Conservation (phyloP, 2,888 invertebrate species). For the Phengaris arion region DNA sequence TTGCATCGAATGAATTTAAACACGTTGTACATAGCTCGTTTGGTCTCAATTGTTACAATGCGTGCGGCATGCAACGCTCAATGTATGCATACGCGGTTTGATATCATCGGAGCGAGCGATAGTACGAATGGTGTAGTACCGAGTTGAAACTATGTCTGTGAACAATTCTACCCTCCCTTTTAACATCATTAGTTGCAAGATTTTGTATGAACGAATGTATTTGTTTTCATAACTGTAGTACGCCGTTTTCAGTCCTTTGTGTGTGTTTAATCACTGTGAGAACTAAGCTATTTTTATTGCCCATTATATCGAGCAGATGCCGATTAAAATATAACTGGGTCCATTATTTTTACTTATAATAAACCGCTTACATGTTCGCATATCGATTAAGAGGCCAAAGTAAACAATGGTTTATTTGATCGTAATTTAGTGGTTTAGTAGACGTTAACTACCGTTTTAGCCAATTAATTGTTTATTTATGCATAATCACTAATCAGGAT, state of each 20-base stretch:
- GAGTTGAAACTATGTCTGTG: conserved; percentile 66
- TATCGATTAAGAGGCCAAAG: not conserved
- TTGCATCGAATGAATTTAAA: not conserved
- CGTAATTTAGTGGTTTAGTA: not conserved
- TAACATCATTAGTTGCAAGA: conserved; percentile 76
- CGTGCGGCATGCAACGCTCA: not conserved
- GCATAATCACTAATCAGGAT: not conserved
- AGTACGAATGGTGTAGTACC: conserved; percentile 33
- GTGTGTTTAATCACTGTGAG: conserved; percentile 71
- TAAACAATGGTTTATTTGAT: not conserved
- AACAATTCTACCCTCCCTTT: conserved; percentile 75
- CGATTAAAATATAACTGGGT: not conserved
- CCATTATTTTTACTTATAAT: conserved; percentile 13
- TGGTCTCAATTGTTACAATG: too few relatives aligned
- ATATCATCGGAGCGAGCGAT: not conserved
- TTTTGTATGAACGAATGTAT: conserved; percentile 70
- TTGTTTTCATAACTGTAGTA: conserved; percentile 72
- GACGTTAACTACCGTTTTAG: not conserved
- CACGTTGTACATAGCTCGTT: conserved; percentile 30
- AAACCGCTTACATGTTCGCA: conserved; percentile 5
- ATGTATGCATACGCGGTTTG: conserved; percentile 30
- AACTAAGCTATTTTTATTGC: conserved; percentile 61
- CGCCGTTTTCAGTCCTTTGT: conserved; percentile 66
- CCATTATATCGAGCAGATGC: conserved; percentile 26
- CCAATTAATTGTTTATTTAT: not conserved